Conservation (phyloP, 2,888 invertebrate species). For the Fabriciana adippe region DNA sequence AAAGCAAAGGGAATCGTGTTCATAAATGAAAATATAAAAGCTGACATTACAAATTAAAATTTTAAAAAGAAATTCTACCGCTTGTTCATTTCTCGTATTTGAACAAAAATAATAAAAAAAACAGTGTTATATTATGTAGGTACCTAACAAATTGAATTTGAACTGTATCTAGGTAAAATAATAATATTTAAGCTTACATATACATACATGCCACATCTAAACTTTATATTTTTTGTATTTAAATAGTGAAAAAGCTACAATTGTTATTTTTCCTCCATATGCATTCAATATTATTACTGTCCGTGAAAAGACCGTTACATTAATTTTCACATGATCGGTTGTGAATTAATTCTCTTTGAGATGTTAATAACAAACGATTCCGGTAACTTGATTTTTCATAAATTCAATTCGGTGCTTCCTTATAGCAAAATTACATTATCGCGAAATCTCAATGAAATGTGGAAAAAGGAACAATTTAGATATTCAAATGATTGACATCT, state of each 20-base stretch:
- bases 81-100: background rate
- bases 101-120: background rate
- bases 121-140: background rate
- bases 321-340: slow-evolving; percentile 63
- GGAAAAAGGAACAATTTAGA: slow-evolving; percentile 68
- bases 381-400: slow-evolving; percentile 57
- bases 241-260: slow-evolving; percentile 30
- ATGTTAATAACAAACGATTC: slow-evolving; percentile 48
- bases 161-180: no score
- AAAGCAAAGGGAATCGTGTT: slow-evolving; percentile 37
- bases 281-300: slow-evolving; percentile 38
- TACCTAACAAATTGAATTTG: no score
- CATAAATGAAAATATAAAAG: slow-evolving; percentile 29
- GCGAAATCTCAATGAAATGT: slow-evolving; percentile 70
- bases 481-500: slow-evolving; percentile 82
- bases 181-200: no score
- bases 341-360: slow-evolving; percentile 50
- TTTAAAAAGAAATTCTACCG: background rate
- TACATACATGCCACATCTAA: no score
- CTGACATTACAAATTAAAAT: slow-evolving; percentile 16
- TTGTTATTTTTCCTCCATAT: slow-evolving; percentile 9
- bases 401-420: slow-evolving; percentile 70
- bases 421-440: slow-evolving; percentile 71
- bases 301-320: slow-evolving; percentile 68
- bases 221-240: background rate